Evolutionary conservation across 2,888 invertebrate genomes (phyloP).

Genomic region (Chesias legatella): DNA sequence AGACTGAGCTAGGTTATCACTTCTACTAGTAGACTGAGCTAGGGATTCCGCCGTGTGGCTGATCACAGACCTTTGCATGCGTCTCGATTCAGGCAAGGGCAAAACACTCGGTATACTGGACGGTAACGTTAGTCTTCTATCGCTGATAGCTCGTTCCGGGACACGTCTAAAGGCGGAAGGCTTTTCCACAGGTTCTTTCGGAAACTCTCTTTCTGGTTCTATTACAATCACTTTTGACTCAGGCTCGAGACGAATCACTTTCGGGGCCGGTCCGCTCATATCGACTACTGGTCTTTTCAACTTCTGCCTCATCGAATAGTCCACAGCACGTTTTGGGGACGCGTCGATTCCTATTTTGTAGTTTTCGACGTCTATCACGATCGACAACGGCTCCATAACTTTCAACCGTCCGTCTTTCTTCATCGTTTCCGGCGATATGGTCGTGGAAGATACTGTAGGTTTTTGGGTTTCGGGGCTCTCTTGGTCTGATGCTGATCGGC

Average conservation of each 20-base stretch:
- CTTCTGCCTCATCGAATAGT: slow-evolving; percentile 68
- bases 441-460: slow-evolving; percentile 76
- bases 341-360: slow-evolving; percentile 74
- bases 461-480: slow-evolving; percentile 76
- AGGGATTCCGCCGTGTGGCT: slow-evolving; percentile 70
- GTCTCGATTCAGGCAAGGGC: slow-evolving; percentile 6
- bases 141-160: slow-evolving; percentile 38
- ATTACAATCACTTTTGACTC: slow-evolving; percentile 5
- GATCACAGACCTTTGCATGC: slow-evolving; percentile 55
- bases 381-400: slow-evolving; percentile 70
- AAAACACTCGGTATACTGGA: slow-evolving; percentile 52
- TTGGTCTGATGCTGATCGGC: slow-evolving; percentile 79
- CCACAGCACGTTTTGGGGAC: slow-evolving; percentile 71
- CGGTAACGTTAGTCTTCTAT: slow-evolving; percentile 53
- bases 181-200: slow-evolving; percentile 37
- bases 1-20: slow-evolving; percentile 48
- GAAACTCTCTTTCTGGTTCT: slow-evolving; percentile 33
- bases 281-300: slow-evolving; percentile 60
- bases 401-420: slow-evolving; percentile 61
- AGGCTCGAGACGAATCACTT: slow-evolving; percentile 47
- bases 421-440: slow-evolving; percentile 68
- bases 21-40: slow-evolving; percentile 46
- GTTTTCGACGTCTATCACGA: slow-evolving; percentile 73
- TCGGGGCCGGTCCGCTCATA: slow-evolving; percentile 51
- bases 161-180: slow-evolving; percentile 52